These are phyloP conservation scores for Alexandromys fortis DNA, from an alignment of 2,113 vertebrate species.

Conservation along the genomic window DNA sequence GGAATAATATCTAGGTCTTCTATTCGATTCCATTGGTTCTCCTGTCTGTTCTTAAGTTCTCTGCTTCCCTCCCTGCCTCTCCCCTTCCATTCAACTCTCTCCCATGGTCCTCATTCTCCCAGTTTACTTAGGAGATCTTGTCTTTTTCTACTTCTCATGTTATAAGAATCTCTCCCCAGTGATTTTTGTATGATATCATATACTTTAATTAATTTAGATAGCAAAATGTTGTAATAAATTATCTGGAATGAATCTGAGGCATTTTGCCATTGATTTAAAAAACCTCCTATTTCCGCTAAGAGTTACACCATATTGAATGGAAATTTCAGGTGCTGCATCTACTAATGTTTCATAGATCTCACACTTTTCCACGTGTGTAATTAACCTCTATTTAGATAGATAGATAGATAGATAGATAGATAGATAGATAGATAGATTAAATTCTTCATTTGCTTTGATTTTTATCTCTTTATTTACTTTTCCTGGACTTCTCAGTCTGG, in stretches of 20 bases:
- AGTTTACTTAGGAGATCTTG: too few relatives aligned
- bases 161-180: neutral
- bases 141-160: neutral
- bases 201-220: neutral
- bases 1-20: too few relatives aligned
- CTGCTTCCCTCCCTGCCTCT: too few relatives aligned
- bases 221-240: neutral
- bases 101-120: too few relatives aligned
- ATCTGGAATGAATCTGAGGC: neutral
- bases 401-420: too few relatives aligned
- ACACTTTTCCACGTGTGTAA: neutral
- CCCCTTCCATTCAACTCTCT: accelerated
- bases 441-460: too few relatives aligned
- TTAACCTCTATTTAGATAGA: neutral
- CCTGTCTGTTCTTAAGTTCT: too few relatives aligned
- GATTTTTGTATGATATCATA: neutral
- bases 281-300: neutral
- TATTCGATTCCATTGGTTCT: too few relatives aligned
- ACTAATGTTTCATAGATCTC: neutral
- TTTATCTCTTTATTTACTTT: neutral
- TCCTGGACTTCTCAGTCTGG: neutral
- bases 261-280: neutral
- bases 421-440: neutral
- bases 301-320: neutral
- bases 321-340: neutral